Percentiles rank a stretch among this genome's conserved stretches.
These are phyloP conservation scores for Zoanthus solanderi DNA, from an alignment of 92 coral and sea anemone species.

Conservation along the genomic window DNA sequence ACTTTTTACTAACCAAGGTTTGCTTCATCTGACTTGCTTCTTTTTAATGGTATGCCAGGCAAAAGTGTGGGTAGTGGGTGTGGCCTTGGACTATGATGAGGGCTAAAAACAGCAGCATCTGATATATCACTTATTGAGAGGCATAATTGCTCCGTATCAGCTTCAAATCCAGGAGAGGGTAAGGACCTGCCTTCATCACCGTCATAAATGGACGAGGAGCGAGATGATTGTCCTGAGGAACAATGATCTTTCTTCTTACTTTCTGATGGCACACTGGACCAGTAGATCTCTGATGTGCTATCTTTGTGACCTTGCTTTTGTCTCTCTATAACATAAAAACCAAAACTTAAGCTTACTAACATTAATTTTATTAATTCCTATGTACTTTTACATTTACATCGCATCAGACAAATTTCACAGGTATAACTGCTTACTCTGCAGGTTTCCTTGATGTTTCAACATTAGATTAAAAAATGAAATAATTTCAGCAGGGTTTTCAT, in stretches of 20 bases:
- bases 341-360: neutral
- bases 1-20: slow-evolving; percentile 73
- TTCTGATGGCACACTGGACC: slow-evolving; percentile 90
- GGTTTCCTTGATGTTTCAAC: no score
- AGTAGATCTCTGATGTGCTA: slow-evolving; percentile 84
- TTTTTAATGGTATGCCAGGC: slow-evolving; percentile 67
- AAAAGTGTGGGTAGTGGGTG: slow-evolving; percentile 58
- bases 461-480: no score
- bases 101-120: slow-evolving; percentile 64
- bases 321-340: slow-evolving; percentile 66
- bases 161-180: slow-evolving; percentile 84
- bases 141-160: slow-evolving; percentile 76
- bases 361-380: no score
- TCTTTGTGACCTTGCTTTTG: slow-evolving; percentile 95
- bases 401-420: no score
- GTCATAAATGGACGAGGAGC: slow-evolving; percentile 82
- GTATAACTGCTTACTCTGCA: no score
- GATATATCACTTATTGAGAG: slow-evolving; percentile 84
- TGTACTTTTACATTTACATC: no score
- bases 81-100: slow-evolving; percentile 65
- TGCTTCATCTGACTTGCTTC: slow-evolving; percentile 90
- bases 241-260: slow-evolving; percentile 61
- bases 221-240: slow-evolving; percentile 87
- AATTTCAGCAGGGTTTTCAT: no score
- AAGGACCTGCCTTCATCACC: slow-evolving; percentile 77